Evolutionary conservation across 2,797 vertebrate species (phyloP), one percentile per base, ranked within the genome.

Genomic region (Mus minutoides): DNA sequence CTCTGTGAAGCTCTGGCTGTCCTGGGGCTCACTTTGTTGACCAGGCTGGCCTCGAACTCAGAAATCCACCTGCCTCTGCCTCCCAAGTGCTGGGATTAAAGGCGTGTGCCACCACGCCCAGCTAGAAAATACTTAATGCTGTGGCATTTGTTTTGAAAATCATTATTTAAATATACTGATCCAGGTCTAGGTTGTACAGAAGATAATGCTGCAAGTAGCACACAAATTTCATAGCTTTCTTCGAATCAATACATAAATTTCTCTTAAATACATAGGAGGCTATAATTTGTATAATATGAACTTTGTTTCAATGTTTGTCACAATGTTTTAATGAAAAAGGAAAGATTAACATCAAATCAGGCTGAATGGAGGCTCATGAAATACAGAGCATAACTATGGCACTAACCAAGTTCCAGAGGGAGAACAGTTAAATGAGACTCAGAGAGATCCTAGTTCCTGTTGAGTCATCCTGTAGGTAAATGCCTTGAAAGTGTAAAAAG

Each of bases 131-230:
- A 77, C 19, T 67, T 31, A 54, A 67, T 85, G 22, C 37, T 16
- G 62, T 37, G 3, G 4, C 3, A 3, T 64, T 92, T 60, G 67
- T 82, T 96, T 93, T 71, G 10, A 34, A 92, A 83, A 54, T 91
- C 94, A 60, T 95, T 96, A 54, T 83, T 84, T 92, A 94, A 95
- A 69, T 62, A 31, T 29, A 54, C 69, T 64, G 6, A 84, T 93
- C 13, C 31, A 87, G 11, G 10, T 77, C 43, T 87, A 96, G 2
- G 1, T 60, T 62, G 14, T 73, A 91, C 4, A 92, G 54, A 19
- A 49, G 64, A 34, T 40, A 93, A 88, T 84, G 34, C 19, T 92
- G 56, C 11, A 85, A 90, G 73, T 8, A 7, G 29, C 64, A 91
- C 64, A 91, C 40, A 26, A 58, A 16, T 64, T 91, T 46, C 54